A percentile compares a stretch with the other conserved stretches of the same genome.
These are phyloP conservation scores for Ichneumoninae sp. DNA, from an alignment of 2,888 invertebrate species.

Conservation along the genomic window DNA sequence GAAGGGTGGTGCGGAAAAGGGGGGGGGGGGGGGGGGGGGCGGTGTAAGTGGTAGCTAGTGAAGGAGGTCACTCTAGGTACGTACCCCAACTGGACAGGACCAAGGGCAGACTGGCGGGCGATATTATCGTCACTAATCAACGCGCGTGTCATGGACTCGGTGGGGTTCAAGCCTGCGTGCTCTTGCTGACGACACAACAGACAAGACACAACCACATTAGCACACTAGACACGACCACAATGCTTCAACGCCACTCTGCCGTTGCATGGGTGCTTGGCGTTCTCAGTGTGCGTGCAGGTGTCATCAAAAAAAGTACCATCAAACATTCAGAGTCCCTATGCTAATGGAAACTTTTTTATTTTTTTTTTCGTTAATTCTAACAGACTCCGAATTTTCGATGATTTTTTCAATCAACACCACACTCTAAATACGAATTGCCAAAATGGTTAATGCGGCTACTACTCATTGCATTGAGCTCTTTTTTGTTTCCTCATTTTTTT, in stretches of 20 bases:
- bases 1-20: too few species aligned
- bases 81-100: conserved; percentile 98
- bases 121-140: conserved; percentile 96
- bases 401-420: conserved; percentile 61
- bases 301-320: conserved; percentile 70
- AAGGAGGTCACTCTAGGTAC: conserved; percentile 86
- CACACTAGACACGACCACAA: conserved; percentile 82
- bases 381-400: conserved; percentile 32
- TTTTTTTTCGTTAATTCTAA: conserved; percentile 11
- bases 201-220: conserved; percentile 86
- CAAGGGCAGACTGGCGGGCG: conserved; percentile 93
- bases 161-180: conserved; percentile 94
- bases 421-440: conserved; percentile 80
- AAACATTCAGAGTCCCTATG: conserved; percentile 66
- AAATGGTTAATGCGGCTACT: conserved; percentile 73
- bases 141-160: conserved; percentile 98
- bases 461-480: conserved; percentile 70
- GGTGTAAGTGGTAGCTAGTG: conserved; percentile 75
- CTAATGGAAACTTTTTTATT: background rate
- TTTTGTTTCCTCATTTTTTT: background rate
- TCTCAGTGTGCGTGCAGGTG: conserved; percentile 73
- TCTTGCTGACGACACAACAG: conserved; percentile 93
- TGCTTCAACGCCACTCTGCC: conserved; percentile 78
- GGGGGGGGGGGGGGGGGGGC: too few species aligned
- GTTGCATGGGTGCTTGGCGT: conserved; percentile 74